These are phyloP conservation scores for Perognathus longimembris DNA, from an alignment of 2,113 vertebrate species.

Conservation along the genomic window DNA sequence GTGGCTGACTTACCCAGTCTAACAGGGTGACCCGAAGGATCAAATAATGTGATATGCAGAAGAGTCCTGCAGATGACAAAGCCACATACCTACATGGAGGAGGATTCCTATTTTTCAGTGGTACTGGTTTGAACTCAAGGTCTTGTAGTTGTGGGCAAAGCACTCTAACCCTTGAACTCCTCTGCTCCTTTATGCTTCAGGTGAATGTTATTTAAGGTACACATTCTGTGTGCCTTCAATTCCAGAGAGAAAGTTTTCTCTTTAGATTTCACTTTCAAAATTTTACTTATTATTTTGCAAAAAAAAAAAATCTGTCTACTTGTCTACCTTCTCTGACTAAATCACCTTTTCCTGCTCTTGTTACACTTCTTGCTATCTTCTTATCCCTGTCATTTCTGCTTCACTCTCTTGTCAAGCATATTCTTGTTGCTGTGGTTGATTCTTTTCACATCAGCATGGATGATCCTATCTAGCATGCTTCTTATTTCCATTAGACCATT, in stretches of 20 bases:
- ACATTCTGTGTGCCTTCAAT: background rate
- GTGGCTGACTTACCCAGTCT: too few relatives aligned
- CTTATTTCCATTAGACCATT: background rate
- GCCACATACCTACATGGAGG: too few relatives aligned
- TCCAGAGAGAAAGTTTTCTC: background rate
- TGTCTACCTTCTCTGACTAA: background rate
- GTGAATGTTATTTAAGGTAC: too few relatives aligned
- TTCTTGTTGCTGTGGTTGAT: background rate
- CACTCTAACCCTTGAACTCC: too few relatives aligned
- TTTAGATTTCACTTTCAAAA: background rate
- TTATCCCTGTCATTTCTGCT: background rate
- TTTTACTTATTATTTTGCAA: too few relatives aligned
- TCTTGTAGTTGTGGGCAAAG: too few relatives aligned
- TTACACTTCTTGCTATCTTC: background rate
- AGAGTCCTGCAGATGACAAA: too few relatives aligned
- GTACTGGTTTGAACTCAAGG: too few relatives aligned
- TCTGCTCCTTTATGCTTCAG: background rate
- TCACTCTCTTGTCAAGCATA: background rate
- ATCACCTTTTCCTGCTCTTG: background rate
- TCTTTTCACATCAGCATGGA: background rate
- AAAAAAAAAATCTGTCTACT: too few relatives aligned
- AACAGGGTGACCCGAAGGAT: too few relatives aligned
- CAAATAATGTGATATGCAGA: too few relatives aligned
- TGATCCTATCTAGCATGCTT: background rate
- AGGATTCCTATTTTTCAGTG: too few relatives aligned